Evolutionary conservation across 2,797 vertebrate species (phyloP), one percentile per base, ranked within the genome.

Genomic region (Channa striata): DNA sequence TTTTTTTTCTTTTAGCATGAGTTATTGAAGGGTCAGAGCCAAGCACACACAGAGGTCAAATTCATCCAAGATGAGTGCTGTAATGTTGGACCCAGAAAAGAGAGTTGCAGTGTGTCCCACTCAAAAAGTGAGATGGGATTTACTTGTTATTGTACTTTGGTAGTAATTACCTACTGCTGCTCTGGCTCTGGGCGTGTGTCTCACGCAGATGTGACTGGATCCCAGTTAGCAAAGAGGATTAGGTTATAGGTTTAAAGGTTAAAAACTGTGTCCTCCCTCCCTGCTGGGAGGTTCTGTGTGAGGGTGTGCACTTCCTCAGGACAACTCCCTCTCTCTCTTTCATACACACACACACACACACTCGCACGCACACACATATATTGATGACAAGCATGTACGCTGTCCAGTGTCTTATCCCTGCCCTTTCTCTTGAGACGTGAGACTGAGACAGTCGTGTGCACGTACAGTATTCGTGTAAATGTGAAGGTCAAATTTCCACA

Each of bases 231-330:
- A 51, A 50, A 67, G 44, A 58, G 60, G 68, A 72, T 83, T 46
- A 62, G 50, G 71, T 80, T 47, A 77, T 40, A 73, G 74, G 78
- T 68, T 68, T 61, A 40, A 33, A 66, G 81, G 88, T 88, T 78
- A 84, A 77, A n/a, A 81, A 74, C 48, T 37, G 70, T 71, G 75
- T 81, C 86, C 74, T 77, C 68, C 81, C 50, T 68, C 52, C 68
- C 75, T 68, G 40, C 34, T 51, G 68, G 77, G 65, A 75, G 59
- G 56, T 71, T 81, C 49, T 3, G 13, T 77, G 72, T 85, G 66
- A 79, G 83, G 80, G 87, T 74, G 84, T 83, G 66, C 39, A 62
- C 80, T 84, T 91, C 87, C 88, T 84, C 57, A 70, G 63, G 59
- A 79, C 66, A 77, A 68, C 63, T 12, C 57, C 48, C 76, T 65